Conservation (phyloP, 2,797 vertebrate species). For the Poecilia wingei region DNA sequence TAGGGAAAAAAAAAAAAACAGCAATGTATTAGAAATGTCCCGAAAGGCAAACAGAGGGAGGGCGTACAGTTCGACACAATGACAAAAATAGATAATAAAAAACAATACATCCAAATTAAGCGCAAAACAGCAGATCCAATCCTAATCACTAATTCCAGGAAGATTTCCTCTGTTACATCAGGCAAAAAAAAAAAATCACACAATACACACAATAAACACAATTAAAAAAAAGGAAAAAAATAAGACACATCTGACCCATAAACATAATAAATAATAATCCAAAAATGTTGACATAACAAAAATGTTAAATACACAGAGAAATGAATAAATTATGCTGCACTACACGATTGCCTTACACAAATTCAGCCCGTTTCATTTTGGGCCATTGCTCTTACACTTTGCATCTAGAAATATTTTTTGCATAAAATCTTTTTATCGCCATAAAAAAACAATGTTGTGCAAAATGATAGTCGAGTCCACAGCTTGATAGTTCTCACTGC, state of each 20-base stretch:
- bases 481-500: conserved; percentile 69
- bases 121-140: conserved; percentile 52
- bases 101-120: conserved; percentile 34
- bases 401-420: conserved; percentile 78
- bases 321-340: conserved; percentile 75
- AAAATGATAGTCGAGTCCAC: conserved; percentile 83
- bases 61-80: conserved; percentile 71
- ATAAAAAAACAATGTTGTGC: conserved; percentile 82
- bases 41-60: conserved; percentile 72
- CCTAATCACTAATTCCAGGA: conserved; percentile 49
- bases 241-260: conserved; percentile 56
- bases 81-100: conserved; percentile 34
- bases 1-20: conserved; percentile 61
- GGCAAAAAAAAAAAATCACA: conserved; percentile 53
- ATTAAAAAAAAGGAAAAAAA: conserved; percentile 50
- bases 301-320: conserved; percentile 77
- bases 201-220: conserved; percentile 55
- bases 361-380: conserved; percentile 48
- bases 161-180: conserved; percentile 62
- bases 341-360: conserved; percentile 81
- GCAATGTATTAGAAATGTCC: conserved; percentile 70
- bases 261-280: conserved; percentile 64
- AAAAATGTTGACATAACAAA: conserved; percentile 56
- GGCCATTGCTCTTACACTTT: conserved; percentile 61
- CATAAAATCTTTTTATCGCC: conserved; percentile 79